Percentiles rank a stretch among this genome's conserved stretches.
Evolutionary conservation across 1,140 invertebrate species (phyloP).

Genomic region (Agrypnia vestita): DNA sequence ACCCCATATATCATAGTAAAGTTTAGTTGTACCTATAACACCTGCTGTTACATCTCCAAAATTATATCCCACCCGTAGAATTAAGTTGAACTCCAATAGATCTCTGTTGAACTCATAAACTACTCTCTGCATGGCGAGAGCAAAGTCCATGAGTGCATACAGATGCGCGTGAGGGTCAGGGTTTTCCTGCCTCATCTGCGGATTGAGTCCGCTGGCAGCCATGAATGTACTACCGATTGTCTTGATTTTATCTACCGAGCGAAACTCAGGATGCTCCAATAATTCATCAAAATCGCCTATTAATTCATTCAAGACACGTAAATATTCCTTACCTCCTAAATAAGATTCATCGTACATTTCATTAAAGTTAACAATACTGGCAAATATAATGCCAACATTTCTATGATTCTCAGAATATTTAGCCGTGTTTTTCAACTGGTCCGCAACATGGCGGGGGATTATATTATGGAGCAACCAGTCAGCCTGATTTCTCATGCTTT

Average conservation of each 20-base stretch:
- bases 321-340: constrained; percentile 91
- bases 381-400: constrained; percentile 94
- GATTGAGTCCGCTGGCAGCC: constrained; percentile 96
- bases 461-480: constrained; percentile 97
- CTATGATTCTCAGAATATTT: constrained; percentile 97
- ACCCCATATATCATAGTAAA: constrained; percentile 99
- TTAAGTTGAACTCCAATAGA: constrained; percentile 90
- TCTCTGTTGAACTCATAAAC: constrained; percentile 92
- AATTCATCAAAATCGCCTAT: constrained; percentile 97
- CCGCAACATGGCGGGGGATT: constrained; percentile 94
- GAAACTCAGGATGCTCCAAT: constrained; percentile 85
- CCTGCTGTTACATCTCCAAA: constrained; percentile 95
- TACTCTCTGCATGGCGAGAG: constrained; percentile 88
- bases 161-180: constrained; percentile 84
- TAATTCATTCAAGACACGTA: constrained; percentile 95
- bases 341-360: constrained; percentile 98
- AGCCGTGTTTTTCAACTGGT: constrained; percentile 92
- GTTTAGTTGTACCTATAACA: constrained; percentile 95
- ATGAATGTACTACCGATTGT: constrained; percentile 98
- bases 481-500: constrained; percentile 94
- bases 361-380: constrained; percentile 96
- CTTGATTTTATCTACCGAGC: constrained; percentile 97
- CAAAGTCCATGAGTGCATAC: constrained; percentile 91
- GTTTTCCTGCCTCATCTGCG: constrained; percentile 77
- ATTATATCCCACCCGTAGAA: constrained; percentile 89